These are phyloP conservation scores for Anagrus nilaparvatae DNA, from an alignment of 1,140 invertebrate species.

Conservation along the genomic window DNA sequence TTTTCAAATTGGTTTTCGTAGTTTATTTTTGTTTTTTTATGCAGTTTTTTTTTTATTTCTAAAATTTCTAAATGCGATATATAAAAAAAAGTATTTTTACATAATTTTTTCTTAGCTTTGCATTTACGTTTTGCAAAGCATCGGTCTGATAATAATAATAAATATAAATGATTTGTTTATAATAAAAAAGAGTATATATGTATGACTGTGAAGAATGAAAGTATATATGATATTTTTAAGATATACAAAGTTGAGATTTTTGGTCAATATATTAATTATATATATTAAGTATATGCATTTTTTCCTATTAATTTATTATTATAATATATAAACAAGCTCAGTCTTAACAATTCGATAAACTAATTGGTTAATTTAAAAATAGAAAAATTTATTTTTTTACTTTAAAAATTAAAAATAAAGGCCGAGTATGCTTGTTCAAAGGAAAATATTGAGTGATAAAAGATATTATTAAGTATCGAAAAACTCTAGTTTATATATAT, in stretches of 20 bases:
- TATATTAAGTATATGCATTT: constrained; percentile 11
- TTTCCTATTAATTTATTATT: constrained; percentile 4
- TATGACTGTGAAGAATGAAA: not conserved
- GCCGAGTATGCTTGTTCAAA: no score
- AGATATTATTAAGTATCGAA: no score
- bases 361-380: no score
- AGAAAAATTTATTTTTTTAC: no score
- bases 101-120: constrained; percentile 9
- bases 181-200: no score
- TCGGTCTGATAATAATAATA: no score
- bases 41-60: constrained; percentile 7
- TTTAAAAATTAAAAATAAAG: no score
- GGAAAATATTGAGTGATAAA: no score
- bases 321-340: constrained; percentile 1
- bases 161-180: no score
- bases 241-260: constrained; percentile 1
- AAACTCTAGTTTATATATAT: no score
- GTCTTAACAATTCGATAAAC: no score
- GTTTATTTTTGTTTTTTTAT: not conserved
- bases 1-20: not conserved
- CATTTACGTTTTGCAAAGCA: constrained; percentile 3
- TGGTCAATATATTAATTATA: not conserved
- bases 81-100: constrained; percentile 16
- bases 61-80: constrained; percentile 14
- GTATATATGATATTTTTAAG: not conserved